These are phyloP conservation scores for Albula glossodonta DNA, from an alignment of 2,113 vertebrate genomes.

Conservation along the genomic window DNA sequence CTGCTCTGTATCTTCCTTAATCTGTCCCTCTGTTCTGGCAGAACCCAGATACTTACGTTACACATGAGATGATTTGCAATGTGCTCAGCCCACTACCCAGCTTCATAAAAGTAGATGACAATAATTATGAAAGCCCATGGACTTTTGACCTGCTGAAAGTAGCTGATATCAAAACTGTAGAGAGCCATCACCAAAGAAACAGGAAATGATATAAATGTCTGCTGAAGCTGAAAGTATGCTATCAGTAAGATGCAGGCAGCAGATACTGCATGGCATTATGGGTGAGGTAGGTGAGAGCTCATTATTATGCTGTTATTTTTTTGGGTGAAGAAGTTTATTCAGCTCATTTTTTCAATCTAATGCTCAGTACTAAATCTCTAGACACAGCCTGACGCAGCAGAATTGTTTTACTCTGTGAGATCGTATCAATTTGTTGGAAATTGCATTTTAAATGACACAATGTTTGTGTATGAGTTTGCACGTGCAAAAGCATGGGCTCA, in stretches of 20 bases:
- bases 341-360: neutral
- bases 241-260: neutral
- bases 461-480: too few relatives aligned
- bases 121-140: neutral
- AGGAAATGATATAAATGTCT: neutral
- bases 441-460: too few relatives aligned
- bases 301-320: neutral
- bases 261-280: neutral
- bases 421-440: neutral
- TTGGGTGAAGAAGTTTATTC: neutral
- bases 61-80: neutral
- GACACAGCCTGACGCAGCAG: neutral
- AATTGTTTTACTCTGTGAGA: neutral
- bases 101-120: neutral
- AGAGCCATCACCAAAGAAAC: neutral
- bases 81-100: neutral
- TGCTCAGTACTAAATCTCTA: neutral
- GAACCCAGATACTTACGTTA: neutral
- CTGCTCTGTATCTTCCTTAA: neutral
- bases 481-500: too few relatives aligned
- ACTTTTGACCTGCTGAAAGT: neutral
- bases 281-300: neutral
- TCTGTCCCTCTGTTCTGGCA: neutral
- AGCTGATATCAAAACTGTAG: neutral
- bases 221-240: neutral